Percentiles rank a stretch among this genome's conserved stretches.
phyloP scores from a whole-genome alignment of 2,797 vertebrate species.

The Cygnus olor region DNA sequence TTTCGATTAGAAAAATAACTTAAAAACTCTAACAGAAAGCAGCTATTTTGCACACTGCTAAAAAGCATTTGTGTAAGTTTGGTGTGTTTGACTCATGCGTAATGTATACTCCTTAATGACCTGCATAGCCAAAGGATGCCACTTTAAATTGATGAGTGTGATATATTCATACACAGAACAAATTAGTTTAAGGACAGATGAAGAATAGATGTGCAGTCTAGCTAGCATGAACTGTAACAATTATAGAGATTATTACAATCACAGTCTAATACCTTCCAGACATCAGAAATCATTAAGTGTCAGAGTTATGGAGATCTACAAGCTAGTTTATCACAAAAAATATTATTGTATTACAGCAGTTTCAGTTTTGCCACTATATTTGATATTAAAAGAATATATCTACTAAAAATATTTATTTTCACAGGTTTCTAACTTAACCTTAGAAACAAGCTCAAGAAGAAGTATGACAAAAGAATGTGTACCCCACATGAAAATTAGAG shows the following conservation, averaged over 20 bases:
- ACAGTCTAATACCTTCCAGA: conserved; percentile 71
- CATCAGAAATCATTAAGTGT: conserved; percentile 65
- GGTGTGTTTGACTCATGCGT: conserved; percentile 73
- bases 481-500: background rate
- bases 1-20: conserved; percentile 62
- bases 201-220: conserved; percentile 77
- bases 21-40: background rate
- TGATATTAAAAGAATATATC: conserved; percentile 3
- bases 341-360: conserved; percentile 33
- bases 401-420: conserved; percentile 44
- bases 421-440: background rate
- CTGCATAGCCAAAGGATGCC: conserved; percentile 72
- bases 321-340: conserved; percentile 47
- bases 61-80: conserved; percentile 69
- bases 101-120: conserved; percentile 77
- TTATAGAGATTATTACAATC: conserved; percentile 77
- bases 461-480: background rate
- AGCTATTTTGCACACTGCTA: conserved; percentile 17
- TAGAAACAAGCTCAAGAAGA: background rate
- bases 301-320: conserved; percentile 29
- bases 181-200: conserved; percentile 80
- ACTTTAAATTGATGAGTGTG: conserved; percentile 80
- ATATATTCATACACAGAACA: conserved; percentile 78
- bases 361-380: conserved; percentile 18
- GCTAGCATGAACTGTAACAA: conserved; percentile 75